Evolutionary conservation across 1,140 invertebrate genomes (phyloP), one percentile per base, ranked within the genome.

Genomic region (Ptiloglossa arizonensis): DNA sequence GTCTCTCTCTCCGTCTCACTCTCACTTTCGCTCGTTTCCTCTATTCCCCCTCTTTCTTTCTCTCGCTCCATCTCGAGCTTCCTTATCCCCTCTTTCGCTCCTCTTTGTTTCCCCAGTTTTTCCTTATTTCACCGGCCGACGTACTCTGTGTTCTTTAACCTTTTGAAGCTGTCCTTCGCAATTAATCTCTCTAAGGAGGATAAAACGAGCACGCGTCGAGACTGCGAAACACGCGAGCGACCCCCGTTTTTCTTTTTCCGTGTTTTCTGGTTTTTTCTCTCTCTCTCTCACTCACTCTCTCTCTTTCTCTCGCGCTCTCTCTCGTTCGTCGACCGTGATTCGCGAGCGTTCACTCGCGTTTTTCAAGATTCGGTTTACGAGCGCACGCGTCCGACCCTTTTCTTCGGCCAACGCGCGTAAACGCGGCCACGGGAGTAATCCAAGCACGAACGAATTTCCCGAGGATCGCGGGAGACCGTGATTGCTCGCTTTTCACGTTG

Each of bases 41-140:
- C n/a, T n/a, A n/a, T n/a, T n/a, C 22, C 27, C 32, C 24, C 44
- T 64, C 22, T 24, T 32, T 15, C 19, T 9, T 4, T 17, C n/a
- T 38, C 32, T 19, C 5, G 27, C 11, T 54, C n/a, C n/a, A n/a
- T n/a, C 22, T 29, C 52, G 5, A 6, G 2, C 11, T 41, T 41
- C 41, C 41, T 41, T 41, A 11, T 41, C 60, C 9, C 35, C 15
- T 15, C 32, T 38, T 19, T 4, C 11, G 17, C 9, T 66, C 27
- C 44, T 3, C 35, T 62, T 35, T 19, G 2, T 24, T 22, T 29
- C 2, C 19, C 19, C n/a, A 13, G 63, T 38, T 68, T 38, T 68
- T 48, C 17, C 54, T 50, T 68, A 59, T 75, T 69, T 69, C 74
- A 5, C 32, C 24, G 17, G 41, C 73, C 41, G 44, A 46, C 63